Base-by-base conservation (phyloP, 2,888 invertebrate genomes). In the Diarsia rubi region DNA sequence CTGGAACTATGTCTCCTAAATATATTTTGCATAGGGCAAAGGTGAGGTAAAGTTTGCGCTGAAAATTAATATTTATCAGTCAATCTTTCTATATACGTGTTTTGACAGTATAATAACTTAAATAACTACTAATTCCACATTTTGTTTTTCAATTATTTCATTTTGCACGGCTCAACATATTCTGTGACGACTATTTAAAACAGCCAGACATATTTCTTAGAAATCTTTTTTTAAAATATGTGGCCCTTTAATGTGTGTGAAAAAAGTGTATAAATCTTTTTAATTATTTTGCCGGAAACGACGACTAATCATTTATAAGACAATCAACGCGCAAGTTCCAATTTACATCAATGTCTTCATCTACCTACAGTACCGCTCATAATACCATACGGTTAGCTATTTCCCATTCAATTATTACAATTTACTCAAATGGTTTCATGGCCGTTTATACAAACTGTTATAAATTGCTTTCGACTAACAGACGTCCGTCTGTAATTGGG, bases 381-480 rank as follows among this genome's bases (percentile, higher is more conserved):
- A 72, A 69, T 64, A 70, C 42, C 69, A 75, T 79, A 72, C 60
- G 67, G 64, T 75, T 75, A 76, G 71, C 74, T 71, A 81, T 77
- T 72, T 66, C 37, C 68, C 65, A 74, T 76, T 77, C 60, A 67
- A 78, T 84, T 78, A 78, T 73, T 64, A 82, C 77, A 79, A 85
- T 79, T 81, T 81, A 75, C 69, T 82, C 75, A 78, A 78, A 75
- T 76, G 73, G 72, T 78, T 77, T 84, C 85, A 85, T 75, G 86
- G 84, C 63, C 86, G 60, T 84, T 73, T 72, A 79, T 74, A 79
- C 75, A 73, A 82, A 77, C 79, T 73, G 65, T 73, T 79, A 75
- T 75, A 73, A 69, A 84, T 77, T 83, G 69, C 65, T 80, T 73
- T 68, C 52, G 69, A 66, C 49, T 68, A 72, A 69, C 77, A 69